Evolutionary conservation across 2,888 invertebrate species (phyloP).

Genomic region (Caenorhabditis becei): DNA sequence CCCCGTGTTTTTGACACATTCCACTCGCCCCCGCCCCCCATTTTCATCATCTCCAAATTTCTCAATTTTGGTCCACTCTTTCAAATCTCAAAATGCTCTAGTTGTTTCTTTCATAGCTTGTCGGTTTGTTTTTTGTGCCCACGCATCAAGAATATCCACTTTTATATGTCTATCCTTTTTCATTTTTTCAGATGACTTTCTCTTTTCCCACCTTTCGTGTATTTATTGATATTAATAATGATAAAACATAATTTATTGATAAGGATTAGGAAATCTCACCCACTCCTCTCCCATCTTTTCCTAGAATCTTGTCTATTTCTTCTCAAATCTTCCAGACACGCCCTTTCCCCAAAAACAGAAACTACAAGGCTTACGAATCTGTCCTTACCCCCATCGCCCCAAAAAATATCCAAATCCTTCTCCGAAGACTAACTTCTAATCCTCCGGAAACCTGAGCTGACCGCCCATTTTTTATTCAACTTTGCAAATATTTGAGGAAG

Average conservation of each 20-base stretch:
- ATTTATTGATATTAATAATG: conserved; percentile 1
- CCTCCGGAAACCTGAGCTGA: conserved; percentile 7
- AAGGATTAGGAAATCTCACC: no score
- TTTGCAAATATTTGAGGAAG: conserved; percentile 24
- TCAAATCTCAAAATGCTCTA: conserved; percentile 8
- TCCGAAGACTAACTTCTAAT: not conserved
- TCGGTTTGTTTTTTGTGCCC: not conserved
- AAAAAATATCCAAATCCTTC: not conserved
- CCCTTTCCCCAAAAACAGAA: not conserved
- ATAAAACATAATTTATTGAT: not conserved
- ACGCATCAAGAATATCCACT: not conserved
- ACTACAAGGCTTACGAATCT: conserved; percentile 8
- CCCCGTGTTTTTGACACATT: conserved; percentile 25
- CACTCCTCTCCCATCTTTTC: no score
- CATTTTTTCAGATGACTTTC: not conserved
- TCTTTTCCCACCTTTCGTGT: conserved; percentile 11
- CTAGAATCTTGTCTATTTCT: no score
- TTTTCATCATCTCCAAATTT: not conserved
- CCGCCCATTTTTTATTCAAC: conserved; percentile 31
- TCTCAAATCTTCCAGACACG: no score
- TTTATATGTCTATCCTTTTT: not conserved
- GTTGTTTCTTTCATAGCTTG: not conserved
- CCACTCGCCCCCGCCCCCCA: not conserved
- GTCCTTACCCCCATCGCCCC: not conserved
- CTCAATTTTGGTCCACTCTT: conserved; percentile 7